Conservation (phyloP, 1,140 invertebrate genomes). For the Trichoplusia ni region DNA sequence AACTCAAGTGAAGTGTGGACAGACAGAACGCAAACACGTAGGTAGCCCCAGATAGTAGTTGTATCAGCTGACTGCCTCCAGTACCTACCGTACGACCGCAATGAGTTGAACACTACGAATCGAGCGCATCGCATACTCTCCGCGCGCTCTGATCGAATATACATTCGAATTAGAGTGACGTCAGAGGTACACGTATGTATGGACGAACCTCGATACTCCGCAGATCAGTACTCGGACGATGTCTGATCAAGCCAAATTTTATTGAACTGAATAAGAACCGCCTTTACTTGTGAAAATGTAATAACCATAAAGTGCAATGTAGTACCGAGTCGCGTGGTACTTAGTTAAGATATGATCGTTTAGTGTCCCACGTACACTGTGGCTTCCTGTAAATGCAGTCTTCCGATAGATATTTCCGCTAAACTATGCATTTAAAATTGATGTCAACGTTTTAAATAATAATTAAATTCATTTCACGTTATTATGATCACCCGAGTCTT, state of each 20-base stretch:
- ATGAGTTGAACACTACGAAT: constrained; percentile 31
- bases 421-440: constrained; percentile 74
- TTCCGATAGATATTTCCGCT: constrained; percentile 80
- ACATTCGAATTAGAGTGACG: constrained; percentile 54
- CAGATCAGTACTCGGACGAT: constrained; percentile 67
- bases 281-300: constrained; percentile 73
- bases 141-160: constrained; percentile 50
- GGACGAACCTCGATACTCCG: constrained; percentile 63
- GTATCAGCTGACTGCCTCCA: constrained; percentile 56
- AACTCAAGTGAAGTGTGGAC: background rate
- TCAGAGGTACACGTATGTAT: constrained; percentile 40
- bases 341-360: constrained; percentile 74
- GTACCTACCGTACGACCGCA: constrained; percentile 34
- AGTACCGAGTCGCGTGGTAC: constrained; percentile 60
- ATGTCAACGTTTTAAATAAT: constrained; percentile 52
- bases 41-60: constrained; percentile 35
- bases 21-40: constrained; percentile 27
- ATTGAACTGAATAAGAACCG: constrained; percentile 75
- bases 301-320: constrained; percentile 65
- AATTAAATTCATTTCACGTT: constrained; percentile 36
- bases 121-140: constrained; percentile 10
- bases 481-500: constrained; percentile 15
- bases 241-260: constrained; percentile 76
- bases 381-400: constrained; percentile 80
- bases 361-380: constrained; percentile 74